phyloP scores from a whole-genome alignment of 2,888 invertebrate genomes.

The Tetheella fluctuosa region DNA sequence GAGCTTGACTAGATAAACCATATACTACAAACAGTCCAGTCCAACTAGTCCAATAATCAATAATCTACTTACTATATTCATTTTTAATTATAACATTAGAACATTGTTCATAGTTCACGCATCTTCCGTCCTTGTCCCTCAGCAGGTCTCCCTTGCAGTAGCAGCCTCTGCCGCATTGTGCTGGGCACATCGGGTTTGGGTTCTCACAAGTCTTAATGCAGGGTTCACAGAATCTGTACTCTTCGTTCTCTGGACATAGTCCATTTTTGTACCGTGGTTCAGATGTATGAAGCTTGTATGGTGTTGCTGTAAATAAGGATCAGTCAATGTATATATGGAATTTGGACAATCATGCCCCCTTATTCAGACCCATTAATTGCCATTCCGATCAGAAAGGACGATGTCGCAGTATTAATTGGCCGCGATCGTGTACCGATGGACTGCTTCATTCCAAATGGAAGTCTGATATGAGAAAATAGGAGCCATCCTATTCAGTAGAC shows the following conservation, averaged over 20 bases:
- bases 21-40: too few relatives aligned
- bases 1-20: too few relatives aligned
- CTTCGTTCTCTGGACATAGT: constrained; percentile 56
- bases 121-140: constrained; percentile 51
- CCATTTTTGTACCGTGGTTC: constrained; percentile 53
- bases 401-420: too few relatives aligned
- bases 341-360: background rate
- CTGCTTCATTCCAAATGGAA: too few relatives aligned
- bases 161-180: constrained; percentile 65
- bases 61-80: constrained; percentile 17
- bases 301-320: constrained; percentile 30
- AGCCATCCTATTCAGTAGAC: too few relatives aligned
- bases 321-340: background rate
- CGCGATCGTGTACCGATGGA: too few relatives aligned
- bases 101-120: constrained; percentile 52
- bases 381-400: too few relatives aligned
- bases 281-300: constrained; percentile 48
- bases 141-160: constrained; percentile 60
- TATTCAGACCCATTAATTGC: too few relatives aligned
- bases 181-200: constrained; percentile 65
- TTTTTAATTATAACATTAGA: constrained; percentile 32
- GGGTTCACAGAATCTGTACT: constrained; percentile 64
- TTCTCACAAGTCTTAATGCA: constrained; percentile 61
- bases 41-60: too few relatives aligned
- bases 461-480: too few relatives aligned